Conservation (phyloP, 2,113 vertebrate genomes). For the Ameiurus melas region DNA sequence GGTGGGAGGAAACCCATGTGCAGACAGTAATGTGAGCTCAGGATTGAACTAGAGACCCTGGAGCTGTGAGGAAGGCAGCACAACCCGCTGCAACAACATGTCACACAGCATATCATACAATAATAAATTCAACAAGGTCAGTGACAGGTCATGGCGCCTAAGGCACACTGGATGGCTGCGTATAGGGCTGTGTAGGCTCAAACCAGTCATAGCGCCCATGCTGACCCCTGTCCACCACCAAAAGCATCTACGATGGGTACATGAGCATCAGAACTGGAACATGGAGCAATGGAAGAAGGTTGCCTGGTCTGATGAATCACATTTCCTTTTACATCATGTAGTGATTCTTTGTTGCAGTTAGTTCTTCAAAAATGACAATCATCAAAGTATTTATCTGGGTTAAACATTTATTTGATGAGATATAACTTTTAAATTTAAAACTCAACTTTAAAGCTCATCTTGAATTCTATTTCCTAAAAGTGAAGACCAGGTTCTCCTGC, state of each 20-base stretch:
- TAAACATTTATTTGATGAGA: neutral
- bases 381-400: neutral
- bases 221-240: too few relatives aligned
- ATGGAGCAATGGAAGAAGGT: too few relatives aligned
- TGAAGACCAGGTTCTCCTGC: conserved; percentile 1
- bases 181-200: too few relatives aligned
- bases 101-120: neutral
- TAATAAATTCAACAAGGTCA: neutral
- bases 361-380: neutral
- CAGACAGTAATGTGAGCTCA: neutral
- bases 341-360: neutral
- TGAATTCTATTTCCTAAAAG: conserved; percentile 9
- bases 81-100: neutral
- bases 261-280: too few relatives aligned
- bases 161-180: too few relatives aligned
- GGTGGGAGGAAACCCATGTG: neutral
- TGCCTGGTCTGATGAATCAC: too few relatives aligned
- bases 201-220: too few relatives aligned
- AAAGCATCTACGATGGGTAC: too few relatives aligned
- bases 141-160: too few relatives aligned
- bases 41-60: neutral
- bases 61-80: neutral
- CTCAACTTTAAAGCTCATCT: neutral
- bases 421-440: neutral
- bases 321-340: too few relatives aligned